Evolutionary conservation across 1,140 invertebrate species (phyloP).

Genomic region (Tyrophagus putrescentiae): DNA sequence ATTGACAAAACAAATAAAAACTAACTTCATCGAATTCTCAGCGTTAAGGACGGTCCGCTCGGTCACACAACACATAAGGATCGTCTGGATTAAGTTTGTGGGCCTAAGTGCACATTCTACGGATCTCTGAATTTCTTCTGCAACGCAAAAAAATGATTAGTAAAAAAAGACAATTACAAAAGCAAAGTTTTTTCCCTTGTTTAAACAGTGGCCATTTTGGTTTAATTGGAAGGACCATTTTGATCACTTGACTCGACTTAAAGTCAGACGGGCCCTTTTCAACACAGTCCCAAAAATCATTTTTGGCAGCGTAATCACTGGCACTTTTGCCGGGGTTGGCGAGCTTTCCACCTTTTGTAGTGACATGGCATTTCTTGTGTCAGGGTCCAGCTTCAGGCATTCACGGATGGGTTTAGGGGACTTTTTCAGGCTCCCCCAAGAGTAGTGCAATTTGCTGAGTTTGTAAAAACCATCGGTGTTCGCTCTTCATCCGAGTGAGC

Average conservation of each 20-base stretch:
- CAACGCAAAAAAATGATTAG: constrained; percentile 13
- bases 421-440: constrained; percentile 76
- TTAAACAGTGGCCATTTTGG: constrained; percentile 35
- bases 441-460: constrained; percentile 67
- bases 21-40: constrained; percentile 74
- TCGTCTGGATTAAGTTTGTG: constrained; percentile 56
- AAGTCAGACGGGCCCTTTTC: constrained; percentile 46
- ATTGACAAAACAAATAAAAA: constrained; percentile 23
- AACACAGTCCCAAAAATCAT: constrained; percentile 60
- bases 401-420: constrained; percentile 83
- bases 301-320: constrained; percentile 48
- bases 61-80: constrained; percentile 64
- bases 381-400: constrained; percentile 92
- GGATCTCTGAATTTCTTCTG: constrained; percentile 45
- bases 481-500: constrained; percentile 71
- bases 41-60: constrained; percentile 71
- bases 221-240: constrained; percentile 57
- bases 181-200: constrained; percentile 32
- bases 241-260: constrained; percentile 51
- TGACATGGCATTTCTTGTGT: constrained; percentile 92
- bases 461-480: constrained; percentile 76
- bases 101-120: constrained; percentile 62
- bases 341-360: constrained; percentile 95
- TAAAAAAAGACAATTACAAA: constrained; percentile 45
- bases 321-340: constrained; percentile 65